phyloP scores from a whole-genome alignment of 2,888 invertebrate species.

The Pseudococcus viburni region DNA sequence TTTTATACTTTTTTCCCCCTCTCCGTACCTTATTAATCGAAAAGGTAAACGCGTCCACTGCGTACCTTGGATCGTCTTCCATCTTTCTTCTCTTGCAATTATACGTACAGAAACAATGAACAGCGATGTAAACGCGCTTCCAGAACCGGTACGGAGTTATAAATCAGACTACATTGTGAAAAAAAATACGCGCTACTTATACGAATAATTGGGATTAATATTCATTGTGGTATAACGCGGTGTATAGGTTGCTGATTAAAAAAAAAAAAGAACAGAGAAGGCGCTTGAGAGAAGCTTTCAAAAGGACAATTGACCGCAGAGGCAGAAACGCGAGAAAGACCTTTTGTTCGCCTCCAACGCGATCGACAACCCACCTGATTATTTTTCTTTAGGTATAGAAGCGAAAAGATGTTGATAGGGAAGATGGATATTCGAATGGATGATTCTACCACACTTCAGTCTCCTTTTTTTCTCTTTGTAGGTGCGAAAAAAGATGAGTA shows the following conservation, averaged over 20 bases:
- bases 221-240: background rate
- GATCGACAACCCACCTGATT: no score
- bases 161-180: conserved; percentile 35
- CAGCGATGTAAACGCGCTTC: background rate
- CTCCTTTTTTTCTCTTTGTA: no score
- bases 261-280: no score
- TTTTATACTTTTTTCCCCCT: background rate
- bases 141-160: background rate
- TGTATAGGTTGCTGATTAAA: background rate
- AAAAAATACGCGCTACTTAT: background rate
- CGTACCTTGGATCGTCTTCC: background rate
- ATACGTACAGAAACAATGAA: conserved; percentile 12
- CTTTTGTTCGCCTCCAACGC: background rate
- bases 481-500: no score
- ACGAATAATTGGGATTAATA: conserved; percentile 24
- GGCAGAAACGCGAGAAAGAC: background rate
- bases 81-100: conserved; percentile 4
- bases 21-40: background rate
- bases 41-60: background rate
- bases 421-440: no score
- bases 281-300: no score
- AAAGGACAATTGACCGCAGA: background rate
- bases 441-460: no score
- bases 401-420: no score
- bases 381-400: no score